Conservation (phyloP, 2,113 vertebrate species). For the Pangasianodon hypophthalmus region DNA sequence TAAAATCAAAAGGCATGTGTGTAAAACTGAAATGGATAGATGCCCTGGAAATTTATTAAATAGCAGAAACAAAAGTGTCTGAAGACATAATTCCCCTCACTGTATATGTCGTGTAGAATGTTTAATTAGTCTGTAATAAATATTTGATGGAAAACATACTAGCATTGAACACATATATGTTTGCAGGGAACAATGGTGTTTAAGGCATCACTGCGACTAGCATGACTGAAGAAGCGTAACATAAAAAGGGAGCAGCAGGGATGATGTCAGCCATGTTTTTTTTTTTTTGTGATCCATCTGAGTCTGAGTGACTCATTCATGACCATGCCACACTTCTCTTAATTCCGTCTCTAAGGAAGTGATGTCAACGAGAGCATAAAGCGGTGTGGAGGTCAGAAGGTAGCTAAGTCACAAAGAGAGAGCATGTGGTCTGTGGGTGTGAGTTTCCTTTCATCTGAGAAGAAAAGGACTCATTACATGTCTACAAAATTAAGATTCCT, state of each 20-base stretch:
- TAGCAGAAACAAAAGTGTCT: not conserved
- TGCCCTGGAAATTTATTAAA: not conserved
- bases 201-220: not conserved
- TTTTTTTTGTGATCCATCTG: slow-evolving; percentile 43
- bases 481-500: not conserved
- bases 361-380: slow-evolving; percentile 28
- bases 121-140: not conserved
- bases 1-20: not conserved
- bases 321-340: slow-evolving; percentile 33
- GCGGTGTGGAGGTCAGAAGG: slow-evolving; percentile 31
- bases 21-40: not conserved
- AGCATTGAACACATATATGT: not conserved
- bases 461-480: not conserved
- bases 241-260: slow-evolving; percentile 22
- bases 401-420: not conserved
- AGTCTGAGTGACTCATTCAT: slow-evolving; percentile 55
- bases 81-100: not conserved
- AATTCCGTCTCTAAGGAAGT: slow-evolving; percentile 42
- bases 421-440: not conserved
- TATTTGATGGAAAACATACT: not conserved
- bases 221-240: slow-evolving; percentile 7
- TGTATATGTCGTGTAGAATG: not conserved
- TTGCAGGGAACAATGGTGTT: not conserved
- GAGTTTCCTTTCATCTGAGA: not conserved
- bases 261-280: slow-evolving; percentile 45